Evolutionary conservation across 2,888 invertebrate genomes (phyloP), one percentile per base, ranked within the genome.

Genomic region (Scaptomyza caliginosa): DNA sequence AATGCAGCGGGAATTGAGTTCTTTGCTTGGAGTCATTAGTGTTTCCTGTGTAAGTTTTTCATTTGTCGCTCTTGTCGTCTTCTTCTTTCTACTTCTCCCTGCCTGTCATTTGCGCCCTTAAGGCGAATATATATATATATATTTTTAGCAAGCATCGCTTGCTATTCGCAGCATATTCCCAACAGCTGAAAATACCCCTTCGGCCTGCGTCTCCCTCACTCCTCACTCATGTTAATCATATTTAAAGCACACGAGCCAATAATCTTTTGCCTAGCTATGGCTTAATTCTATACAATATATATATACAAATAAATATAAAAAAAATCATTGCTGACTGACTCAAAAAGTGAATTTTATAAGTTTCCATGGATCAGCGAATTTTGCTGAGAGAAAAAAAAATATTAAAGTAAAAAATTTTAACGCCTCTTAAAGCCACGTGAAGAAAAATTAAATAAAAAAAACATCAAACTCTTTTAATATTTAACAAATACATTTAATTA

Each of bases 11-110:
- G 26, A 38, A 11, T 23, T 11, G 50, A 48, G 67, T 39, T 54
- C 60, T 62, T 48, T 60, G 75, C 69, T 63, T 57, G 70, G 64
- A 81, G 87, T 83, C 82, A 87, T 83, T 83, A 83, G 82, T 67
- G 79, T 85, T 85, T 85, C 83, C 83, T 87, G 87, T 85, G 78
- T 80, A 74, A 77, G 84, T 71, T 77, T 79, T 70, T 64, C 86
- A 83, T 83, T 76, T 82, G 72, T 80, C 75, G 74, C 60, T 63
- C 67, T 74, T 67, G 67, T 51, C 42, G 43, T 39, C 34, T 50
- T 52, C 46, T 34, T 55, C 30, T 46, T 43, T 51, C 38, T 60
- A 51, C 46, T 58, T 8, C 8, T 51, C 36, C n/a, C n/a, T n/a
- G n/a, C n/a, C n/a, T n/a, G n/a, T n/a, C n/a, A n/a, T n/a, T 26